These are phyloP conservation scores for Equus quagga DNA, from an alignment of 2,113 vertebrate species.

Conservation along the genomic window DNA sequence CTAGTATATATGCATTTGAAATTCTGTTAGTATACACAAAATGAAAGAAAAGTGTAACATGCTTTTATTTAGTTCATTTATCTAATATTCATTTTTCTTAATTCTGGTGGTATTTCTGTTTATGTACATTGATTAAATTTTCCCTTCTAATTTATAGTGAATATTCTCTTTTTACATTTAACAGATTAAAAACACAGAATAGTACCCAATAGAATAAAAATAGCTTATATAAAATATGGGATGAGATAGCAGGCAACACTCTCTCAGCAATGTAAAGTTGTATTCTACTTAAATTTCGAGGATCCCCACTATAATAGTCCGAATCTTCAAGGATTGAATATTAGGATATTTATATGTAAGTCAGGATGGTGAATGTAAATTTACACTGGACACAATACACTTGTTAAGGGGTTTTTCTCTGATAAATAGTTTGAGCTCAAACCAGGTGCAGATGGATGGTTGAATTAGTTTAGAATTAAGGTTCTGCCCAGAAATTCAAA, in stretches of 20 bases:
- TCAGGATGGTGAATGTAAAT: background rate
- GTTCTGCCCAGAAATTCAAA: background rate
- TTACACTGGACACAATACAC: background rate
- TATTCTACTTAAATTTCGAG: background rate
- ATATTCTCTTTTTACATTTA: conserved; percentile 6
- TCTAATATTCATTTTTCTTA: conserved; percentile 13
- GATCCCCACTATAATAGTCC: background rate
- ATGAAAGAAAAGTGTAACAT: background rate
- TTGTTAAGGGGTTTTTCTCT: conserved; percentile 32
- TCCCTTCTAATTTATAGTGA: background rate
- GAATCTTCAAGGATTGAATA: background rate
- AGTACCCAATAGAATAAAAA: background rate
- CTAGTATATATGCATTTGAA: conserved; percentile 37
- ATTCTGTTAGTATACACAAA: background rate
- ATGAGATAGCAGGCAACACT: background rate
- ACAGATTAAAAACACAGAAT: background rate
- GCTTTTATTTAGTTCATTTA: conserved; percentile 51
- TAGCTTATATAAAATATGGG: background rate
- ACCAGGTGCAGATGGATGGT: background rate
- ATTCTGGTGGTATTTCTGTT: background rate
- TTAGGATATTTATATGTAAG: background rate
- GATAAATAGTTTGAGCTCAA: background rate
- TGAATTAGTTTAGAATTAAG: background rate
- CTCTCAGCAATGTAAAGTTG: background rate
- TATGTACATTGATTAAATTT: background rate